Percentiles rank a stretch among this genome's conserved stretches.
Evolutionary conservation across 2,113 vertebrate genomes (phyloP).

Genomic region (Oncorhynchus clarkii): DNA sequence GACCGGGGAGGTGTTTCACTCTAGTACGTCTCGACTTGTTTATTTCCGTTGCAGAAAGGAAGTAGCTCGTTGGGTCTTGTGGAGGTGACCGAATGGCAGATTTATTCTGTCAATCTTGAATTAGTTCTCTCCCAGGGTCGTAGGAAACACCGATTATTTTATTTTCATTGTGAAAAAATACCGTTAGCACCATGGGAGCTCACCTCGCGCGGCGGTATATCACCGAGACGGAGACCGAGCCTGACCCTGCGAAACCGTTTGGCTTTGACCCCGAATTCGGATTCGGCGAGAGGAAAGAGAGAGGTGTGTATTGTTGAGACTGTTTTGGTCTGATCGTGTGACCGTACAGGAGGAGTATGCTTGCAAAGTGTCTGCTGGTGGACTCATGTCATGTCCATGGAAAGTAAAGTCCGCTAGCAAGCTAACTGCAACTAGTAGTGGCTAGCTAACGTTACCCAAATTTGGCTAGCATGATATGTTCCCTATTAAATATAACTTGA

Average conservation of each 20-base stretch:
- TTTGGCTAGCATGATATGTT: no score
- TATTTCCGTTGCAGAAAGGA: constrained; percentile 66
- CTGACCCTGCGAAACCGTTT: constrained; percentile 70
- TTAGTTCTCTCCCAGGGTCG: neutral
- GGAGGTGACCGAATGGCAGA: constrained; percentile 74
- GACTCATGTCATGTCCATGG: no score
- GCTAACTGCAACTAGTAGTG: no score
- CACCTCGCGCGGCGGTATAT: constrained; percentile 78
- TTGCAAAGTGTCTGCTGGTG: no score
- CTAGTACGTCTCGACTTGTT: constrained; percentile 2
- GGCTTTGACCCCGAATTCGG: constrained; percentile 74
- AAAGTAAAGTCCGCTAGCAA: no score
- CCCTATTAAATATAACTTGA: no score
- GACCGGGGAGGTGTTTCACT: constrained; percentile 13
- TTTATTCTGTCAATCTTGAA: neutral
- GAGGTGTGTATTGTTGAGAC: constrained; percentile 67
- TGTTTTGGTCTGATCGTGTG: neutral
- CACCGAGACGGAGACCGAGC: constrained; percentile 74
- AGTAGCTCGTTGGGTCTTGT: constrained; percentile 41
- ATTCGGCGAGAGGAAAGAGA: constrained; percentile 74
- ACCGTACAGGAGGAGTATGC: no score
- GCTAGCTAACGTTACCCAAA: no score
- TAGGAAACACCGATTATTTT: neutral
- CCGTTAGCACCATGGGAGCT: constrained; percentile 72
- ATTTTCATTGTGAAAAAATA: neutral